phyloP scores from a whole-genome alignment of 2,888 invertebrate genomes.

The Neoascia interrupta region DNA sequence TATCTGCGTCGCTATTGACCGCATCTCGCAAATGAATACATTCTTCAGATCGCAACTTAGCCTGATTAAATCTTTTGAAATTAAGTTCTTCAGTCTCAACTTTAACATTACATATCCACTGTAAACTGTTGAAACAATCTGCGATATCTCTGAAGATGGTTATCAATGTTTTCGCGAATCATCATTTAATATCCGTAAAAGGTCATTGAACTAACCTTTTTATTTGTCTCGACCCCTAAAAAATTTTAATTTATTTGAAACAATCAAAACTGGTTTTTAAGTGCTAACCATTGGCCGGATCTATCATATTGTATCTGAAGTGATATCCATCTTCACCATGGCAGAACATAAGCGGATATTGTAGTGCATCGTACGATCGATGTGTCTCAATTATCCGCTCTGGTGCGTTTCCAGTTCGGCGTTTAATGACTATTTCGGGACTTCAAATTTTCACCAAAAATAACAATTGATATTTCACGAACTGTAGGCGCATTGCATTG shows the following conservation, averaged over 20 bases:
- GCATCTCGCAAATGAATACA: not conserved
- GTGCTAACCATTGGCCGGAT: too few relatives aligned
- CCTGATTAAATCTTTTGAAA: conserved; percentile 15
- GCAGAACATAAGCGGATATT: not conserved
- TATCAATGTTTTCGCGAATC: conserved; percentile 35
- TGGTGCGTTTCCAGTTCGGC: not conserved
- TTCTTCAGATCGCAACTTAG: conserved; percentile 5
- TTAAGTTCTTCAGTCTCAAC: conserved; percentile 6
- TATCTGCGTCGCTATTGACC: not conserved
- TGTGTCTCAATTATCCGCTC: not conserved
- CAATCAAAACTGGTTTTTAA: too few relatives aligned
- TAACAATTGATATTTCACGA: not conserved
- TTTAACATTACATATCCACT: conserved; percentile 21
- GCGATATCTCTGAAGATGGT: conserved; percentile 34
- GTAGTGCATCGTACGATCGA: too few relatives aligned
- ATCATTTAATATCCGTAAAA: conserved; percentile 35
- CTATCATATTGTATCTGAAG: too few relatives aligned
- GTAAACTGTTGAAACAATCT: conserved; percentile 39
- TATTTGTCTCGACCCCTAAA: conserved; percentile 8
- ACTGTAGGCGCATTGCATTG: not conserved
- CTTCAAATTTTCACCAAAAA: not conserved
- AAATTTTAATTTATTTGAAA: not conserved
- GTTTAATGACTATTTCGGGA: not conserved
- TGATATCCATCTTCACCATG: not conserved
- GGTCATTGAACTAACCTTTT: conserved; percentile 29